Base-by-base conservation (phyloP, 1,140 invertebrate species). In the Drosophila varians region DNA sequence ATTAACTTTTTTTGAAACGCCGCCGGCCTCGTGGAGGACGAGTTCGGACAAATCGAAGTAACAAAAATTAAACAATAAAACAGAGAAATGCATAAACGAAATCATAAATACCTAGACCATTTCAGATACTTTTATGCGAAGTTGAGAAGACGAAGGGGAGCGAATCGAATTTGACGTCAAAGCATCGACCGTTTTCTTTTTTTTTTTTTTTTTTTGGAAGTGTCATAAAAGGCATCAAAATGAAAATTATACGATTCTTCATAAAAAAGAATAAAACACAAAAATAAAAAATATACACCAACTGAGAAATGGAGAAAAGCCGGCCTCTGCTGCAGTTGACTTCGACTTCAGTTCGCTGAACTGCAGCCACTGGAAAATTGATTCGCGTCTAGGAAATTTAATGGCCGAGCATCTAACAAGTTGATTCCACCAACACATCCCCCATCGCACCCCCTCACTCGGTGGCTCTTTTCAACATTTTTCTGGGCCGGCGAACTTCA, bases 211-310 rank as follows among this genome's bases (percentile, higher is more conserved):
- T 45, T 54, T 73, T 62, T 52, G 68, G 47, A 86, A 86, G 82
- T 86, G 80, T 86, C 80, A 86, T 86, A 86, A 86, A 86, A 80
- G 82, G 52, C 80, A 86, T 86, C 82, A 86, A 86, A 87, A 80
- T 74, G 76, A 78, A 86, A 80, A 87, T 87, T 74, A 86, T 86
- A 76, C 60, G 58, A 53, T 61, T 54, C 38, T 45, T 36, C 23
- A 72, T 72, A 73, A 47, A 73, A 51, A 52, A 46, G 52, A 12
- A 36, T 5, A 1, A 36, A 28, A n/a, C 7, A 18, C 4, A 31
- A n/a, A 49, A 31, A 42, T 18, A 18, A 18, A 42, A 18, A 46
- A 25, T 25, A 40, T 11, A 3, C 3, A 14, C 7, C 14, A 1
- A 16, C 8, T 12, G 8, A 21, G 3, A 21, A 12, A 5, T 23